Base-by-base conservation (phyloP, 1,140 invertebrate species). In the Brachionus rubens region DNA sequence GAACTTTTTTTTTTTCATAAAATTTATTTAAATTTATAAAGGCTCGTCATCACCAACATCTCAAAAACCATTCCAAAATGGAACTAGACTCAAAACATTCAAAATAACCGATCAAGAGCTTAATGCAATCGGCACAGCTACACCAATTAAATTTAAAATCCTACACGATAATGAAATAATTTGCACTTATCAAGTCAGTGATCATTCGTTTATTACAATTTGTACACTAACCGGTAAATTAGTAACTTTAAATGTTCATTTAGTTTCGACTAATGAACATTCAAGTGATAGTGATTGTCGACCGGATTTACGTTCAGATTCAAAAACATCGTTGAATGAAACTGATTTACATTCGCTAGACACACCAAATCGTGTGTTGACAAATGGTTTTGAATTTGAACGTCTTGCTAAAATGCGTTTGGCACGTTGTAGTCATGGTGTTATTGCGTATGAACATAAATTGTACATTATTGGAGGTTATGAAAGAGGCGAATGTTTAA, bases 401-500 rank as follows among this genome's bases (percentile, higher is more conserved):
- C 68, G 68, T 14, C 36, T 77, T 30, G 68, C 77, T 3, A 68
- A 56, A 67, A 78, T 79, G 78, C 19, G 41, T 16, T 28, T 68
- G 10, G 78, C 48, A n/a, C 52, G 77, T 10, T 78, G 77, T 12
- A 33, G 78, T 54, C 78, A 79, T 70, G 76, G 47, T n/a, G 75
- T 78, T 21, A 52, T 77, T 33, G 62, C 24, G 26, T 43, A 76
- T 40, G 50, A 77, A 16, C 47, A 75, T 6, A 77, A 77, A 46
- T 41, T 77, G 16, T 77, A 56, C 68, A 67, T 79, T 10, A 70
- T 78, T 43, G 78, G 78, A 24, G 92, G 92, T 7, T 93, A 94
- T 82, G 91, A 93, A 82, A 86, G 92, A 48, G 90, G 89, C 16
- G 91, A 93, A 81, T 93, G 91, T 81, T 84, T 94, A 48, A 88